Conservation (phyloP, 2,113 vertebrate species). For the Ramphastos sulfuratus region DNA sequence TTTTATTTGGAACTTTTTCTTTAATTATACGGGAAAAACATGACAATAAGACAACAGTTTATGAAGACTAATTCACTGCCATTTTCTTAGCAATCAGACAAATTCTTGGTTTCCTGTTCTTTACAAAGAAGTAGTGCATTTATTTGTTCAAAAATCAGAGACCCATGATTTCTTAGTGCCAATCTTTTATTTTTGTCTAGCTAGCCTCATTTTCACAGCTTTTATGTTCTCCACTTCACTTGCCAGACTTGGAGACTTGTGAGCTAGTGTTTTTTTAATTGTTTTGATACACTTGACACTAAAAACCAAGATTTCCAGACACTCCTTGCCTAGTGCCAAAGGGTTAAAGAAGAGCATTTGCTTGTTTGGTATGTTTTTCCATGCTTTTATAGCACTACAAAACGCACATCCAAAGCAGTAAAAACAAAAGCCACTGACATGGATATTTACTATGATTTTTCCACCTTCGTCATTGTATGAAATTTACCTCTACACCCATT, state of each 20-base stretch:
- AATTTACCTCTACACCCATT: constrained; percentile 30
- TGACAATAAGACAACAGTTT: not conserved
- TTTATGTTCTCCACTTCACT: constrained; percentile 35
- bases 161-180: constrained; percentile 10
- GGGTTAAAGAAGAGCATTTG: constrained; percentile 44
- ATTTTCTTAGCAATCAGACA: not conserved
- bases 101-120: not conserved
- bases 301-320: constrained; percentile 63
- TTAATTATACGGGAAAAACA: not conserved
- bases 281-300: constrained; percentile 45
- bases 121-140: not conserved
- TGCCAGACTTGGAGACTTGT: constrained; percentile 40
- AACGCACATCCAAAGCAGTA: constrained; percentile 36
- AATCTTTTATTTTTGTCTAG: constrained; percentile 15
- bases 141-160: not conserved
- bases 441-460: constrained; percentile 47
- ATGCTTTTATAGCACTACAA: constrained; percentile 43
- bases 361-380: constrained; percentile 50
- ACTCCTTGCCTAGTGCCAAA: constrained; percentile 37
- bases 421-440: constrained; percentile 50
- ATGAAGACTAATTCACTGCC: not conserved
- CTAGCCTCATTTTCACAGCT: constrained; percentile 52
- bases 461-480: constrained; percentile 42
- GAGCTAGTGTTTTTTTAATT: not conserved
- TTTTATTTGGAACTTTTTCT: not conserved